Evolutionary conservation across 2,888 invertebrate species (phyloP).

Genomic region (Sialis fuliginosa): DNA sequence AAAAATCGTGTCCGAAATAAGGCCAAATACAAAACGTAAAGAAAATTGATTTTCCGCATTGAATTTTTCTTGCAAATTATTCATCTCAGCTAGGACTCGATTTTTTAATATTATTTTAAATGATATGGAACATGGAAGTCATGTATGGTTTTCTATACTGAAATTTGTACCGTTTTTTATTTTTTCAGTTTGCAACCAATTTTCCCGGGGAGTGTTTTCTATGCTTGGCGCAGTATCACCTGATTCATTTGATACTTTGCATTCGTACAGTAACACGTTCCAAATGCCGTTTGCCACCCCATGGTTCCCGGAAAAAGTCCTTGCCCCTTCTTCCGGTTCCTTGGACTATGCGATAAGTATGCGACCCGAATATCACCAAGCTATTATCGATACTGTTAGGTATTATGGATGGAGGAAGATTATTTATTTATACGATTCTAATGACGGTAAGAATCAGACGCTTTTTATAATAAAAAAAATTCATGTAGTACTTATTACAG

Average conservation of each 20-base stretch:
- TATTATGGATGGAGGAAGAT: conserved; percentile 83
- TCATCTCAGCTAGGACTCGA: too few relatives aligned
- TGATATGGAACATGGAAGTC: neutral
- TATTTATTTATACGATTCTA: conserved; percentile 80
- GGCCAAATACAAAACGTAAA: neutral
- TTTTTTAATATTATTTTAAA: too few relatives aligned
- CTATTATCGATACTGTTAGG: conserved; percentile 85
- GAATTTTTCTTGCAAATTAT: too few relatives aligned
- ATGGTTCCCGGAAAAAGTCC: conserved; percentile 86
- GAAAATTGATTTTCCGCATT: too few relatives aligned
- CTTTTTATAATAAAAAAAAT: too few relatives aligned
- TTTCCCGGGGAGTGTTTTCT: conserved; percentile 73
- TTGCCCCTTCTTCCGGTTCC: conserved; percentile 75
- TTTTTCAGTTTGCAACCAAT: conserved; percentile 72
- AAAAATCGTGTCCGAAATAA: too few relatives aligned
- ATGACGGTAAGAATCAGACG: conserved; percentile 51
- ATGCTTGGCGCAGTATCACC: conserved; percentile 85
- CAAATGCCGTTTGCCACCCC: conserved; percentile 91
- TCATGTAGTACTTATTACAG: too few relatives aligned
- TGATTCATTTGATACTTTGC: conserved; percentile 85
- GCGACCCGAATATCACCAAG: conserved; percentile 89
- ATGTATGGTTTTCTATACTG: neutral
- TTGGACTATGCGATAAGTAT: conserved; percentile 83
- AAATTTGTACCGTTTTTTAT: conserved; percentile 7
- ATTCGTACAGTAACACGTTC: conserved; percentile 87